Percentiles rank a stretch among this genome's conserved stretches.
phyloP scores from a whole-genome alignment of 1,140 invertebrate genomes.

The Drosophila miranda region DNA sequence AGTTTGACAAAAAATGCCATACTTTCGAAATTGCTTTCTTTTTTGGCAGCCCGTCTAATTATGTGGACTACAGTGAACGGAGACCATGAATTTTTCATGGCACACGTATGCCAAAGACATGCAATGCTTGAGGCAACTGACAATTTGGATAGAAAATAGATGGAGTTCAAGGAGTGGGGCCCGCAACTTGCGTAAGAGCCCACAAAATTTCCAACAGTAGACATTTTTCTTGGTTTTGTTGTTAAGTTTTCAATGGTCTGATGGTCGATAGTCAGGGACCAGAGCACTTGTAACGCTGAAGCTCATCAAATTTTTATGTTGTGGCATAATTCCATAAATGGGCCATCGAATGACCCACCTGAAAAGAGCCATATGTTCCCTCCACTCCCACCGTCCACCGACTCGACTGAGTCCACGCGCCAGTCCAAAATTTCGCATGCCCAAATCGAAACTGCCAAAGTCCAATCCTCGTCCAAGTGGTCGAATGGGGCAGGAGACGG shows the following conservation, averaged over 20 bases:
- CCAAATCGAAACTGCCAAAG: slow-evolving; percentile 45
- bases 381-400: background rate
- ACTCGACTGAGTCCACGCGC: background rate
- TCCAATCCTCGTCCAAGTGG: slow-evolving; percentile 26
- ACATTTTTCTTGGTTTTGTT: slow-evolving; percentile 33
- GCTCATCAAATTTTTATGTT: slow-evolving; percentile 73
- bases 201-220: slow-evolving; percentile 47
- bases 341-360: slow-evolving; percentile 68
- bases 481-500: slow-evolving; percentile 1
- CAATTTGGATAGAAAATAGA: slow-evolving; percentile 58
- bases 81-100: slow-evolving; percentile 70
- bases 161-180: slow-evolving; percentile 18
- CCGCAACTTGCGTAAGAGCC: slow-evolving; percentile 45
- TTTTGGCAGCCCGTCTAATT: slow-evolving; percentile 68
- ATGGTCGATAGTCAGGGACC: background rate
- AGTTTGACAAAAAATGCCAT: background rate
- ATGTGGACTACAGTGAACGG: slow-evolving; percentile 45
- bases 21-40: slow-evolving; percentile 5
- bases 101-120: slow-evolving; percentile 70
- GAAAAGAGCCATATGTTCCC: slow-evolving; percentile 57
- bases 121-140: slow-evolving; percentile 55
- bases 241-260: slow-evolving; percentile 41
- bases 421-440: slow-evolving; percentile 62
- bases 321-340: slow-evolving; percentile 75
- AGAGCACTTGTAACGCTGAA: slow-evolving; percentile 41